Evolutionary conservation across 2,888 invertebrate species (phyloP), one percentile per base, ranked within the genome.

Genomic region (Yponomeuta cagnagella): DNA sequence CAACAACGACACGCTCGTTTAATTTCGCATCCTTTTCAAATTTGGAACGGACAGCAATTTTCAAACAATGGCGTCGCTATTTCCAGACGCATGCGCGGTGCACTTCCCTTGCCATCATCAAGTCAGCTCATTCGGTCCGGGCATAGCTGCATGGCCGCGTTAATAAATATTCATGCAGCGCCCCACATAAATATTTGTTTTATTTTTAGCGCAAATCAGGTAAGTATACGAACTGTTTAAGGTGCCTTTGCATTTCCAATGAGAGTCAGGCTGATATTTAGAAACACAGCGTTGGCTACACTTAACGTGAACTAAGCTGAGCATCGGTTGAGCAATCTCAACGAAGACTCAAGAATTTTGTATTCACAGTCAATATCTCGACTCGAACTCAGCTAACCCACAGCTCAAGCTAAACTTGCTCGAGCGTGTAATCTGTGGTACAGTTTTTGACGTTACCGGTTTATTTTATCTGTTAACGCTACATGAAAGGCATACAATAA

Each of bases 21-120:
- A 58, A 64, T 64, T 64, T 31, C 30, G 64, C 64, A 30, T 64
- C 64, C 23, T 64, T 64, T 64, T 64, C 64, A 64, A 64, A 64
- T 64, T 64, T 64, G 64, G 64, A 64, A 64, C 64, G 30, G 30
- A 64, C 15, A 58, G 52, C 52, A 64, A 64, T 64, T 23, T 31
- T 23, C 64, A 31, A 64, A 64, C 64, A 64, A 64, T 64, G 10
- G 64, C 9, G 64, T 30, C 31, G 64, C 64, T 31, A 64, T 58
- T 58, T 58, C 52, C 15, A 58, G 52, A 58, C 52, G 52, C 52
- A 15, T 58, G 52, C 52, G 15, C 52, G 52, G 12, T 58, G 52
- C 52, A 58, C 52, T 58, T 58, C 15, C 52, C 52, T 15, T 58
- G 15, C 52, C 52, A 15, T 58, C 52, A 58, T 58, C 52, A 58